Base-by-base conservation (phyloP, 2,888 invertebrate species). In the Crossocerus cetratus region DNA sequence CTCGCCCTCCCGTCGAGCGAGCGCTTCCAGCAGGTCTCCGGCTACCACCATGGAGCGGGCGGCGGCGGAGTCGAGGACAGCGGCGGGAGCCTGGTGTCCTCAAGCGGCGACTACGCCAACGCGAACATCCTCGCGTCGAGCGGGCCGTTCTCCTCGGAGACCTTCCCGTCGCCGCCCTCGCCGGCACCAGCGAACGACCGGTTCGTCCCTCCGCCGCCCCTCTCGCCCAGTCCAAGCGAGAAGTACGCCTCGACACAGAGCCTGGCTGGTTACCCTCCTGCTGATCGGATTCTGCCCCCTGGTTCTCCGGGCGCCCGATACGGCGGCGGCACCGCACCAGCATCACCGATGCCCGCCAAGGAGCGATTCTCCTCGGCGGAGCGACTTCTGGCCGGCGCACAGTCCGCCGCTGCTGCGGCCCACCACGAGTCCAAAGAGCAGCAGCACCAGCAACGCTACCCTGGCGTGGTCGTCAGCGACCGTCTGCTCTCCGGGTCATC, bases 191-290 rank as follows among this genome's bases (percentile, higher is more conserved):
- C 92, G 45, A 91, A 91, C 85, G 92, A 92, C 82, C 89, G 92
- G 60, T 92, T 92, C 85, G 93, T 94, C 81, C 93, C 94, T 62
- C 92, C 92, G 84, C 93, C 94, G 84, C 94, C 94, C 87, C 90
- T 94, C 84, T 93, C 93, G 86, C 93, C 93, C 89, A 92, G 92
- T 68, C 90, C 88, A 76, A 91, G 93, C 82, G 90, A 90, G 74
- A 89, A 90, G 79, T 89, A 88, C 69, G 86, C 87, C 70, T 89
- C 89, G 42, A 86, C 86, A 54, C 88, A 88, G 72, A 89, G 88
- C 69, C 81, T 90, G 81, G 84, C 86, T 83, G 86, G 85, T 79
- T 88, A 88, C 76, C 61, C 81, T 84, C 65, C 83, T 86, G 79
- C 74, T 85, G 87, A 88, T 80, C 73, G 88, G 75, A 76, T 86